These are phyloP conservation scores for Cynodonichthys magdalenae DNA, from an alignment of 2,797 vertebrate species.

Conservation along the genomic window DNA sequence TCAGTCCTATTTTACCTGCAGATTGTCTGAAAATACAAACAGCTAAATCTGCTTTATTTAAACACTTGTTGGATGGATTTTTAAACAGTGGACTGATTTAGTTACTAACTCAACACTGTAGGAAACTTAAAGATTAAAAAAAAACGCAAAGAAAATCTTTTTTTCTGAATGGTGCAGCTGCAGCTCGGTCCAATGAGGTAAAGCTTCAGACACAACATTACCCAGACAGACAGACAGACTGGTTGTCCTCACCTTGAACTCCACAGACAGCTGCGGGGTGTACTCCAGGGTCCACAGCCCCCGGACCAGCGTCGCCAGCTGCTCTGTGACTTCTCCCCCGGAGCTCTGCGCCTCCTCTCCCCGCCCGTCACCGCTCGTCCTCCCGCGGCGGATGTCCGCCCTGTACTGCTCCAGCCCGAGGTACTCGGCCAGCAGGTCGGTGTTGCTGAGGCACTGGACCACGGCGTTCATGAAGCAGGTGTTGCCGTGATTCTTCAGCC, in stretches of 20 bases:
- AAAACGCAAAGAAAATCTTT: too few relatives aligned
- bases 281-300: constrained; percentile 92
- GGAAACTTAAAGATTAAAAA: too few relatives aligned
- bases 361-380: constrained; percentile 43
- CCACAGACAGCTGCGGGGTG: constrained; percentile 90
- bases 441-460: constrained; percentile 94
- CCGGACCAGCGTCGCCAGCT: constrained; percentile 88
- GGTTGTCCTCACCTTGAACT: constrained; percentile 90
- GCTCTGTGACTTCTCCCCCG: constrained; percentile 87
- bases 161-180: too few relatives aligned
- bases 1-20: not conserved
- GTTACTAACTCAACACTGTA: too few relatives aligned
- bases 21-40: too few relatives aligned
- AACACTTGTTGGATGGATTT: too few relatives aligned
- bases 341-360: constrained; percentile 42
- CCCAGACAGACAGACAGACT: not conserved
- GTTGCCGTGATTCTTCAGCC: constrained; percentile 93
- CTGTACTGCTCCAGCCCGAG: constrained; percentile 86
- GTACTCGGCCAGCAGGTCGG: constrained; percentile 90
- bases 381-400: constrained; percentile 52
- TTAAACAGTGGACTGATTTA: too few relatives aligned
- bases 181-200: too few relatives aligned
- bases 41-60: too few relatives aligned
- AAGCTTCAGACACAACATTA: not conserved
- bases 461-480: constrained; percentile 96